A percentile compares a stretch with the other conserved stretches of the same genome.
Evolutionary conservation across 92 coral and sea anemone species (phyloP).

Genomic region (Pocillopora meandrina): DNA sequence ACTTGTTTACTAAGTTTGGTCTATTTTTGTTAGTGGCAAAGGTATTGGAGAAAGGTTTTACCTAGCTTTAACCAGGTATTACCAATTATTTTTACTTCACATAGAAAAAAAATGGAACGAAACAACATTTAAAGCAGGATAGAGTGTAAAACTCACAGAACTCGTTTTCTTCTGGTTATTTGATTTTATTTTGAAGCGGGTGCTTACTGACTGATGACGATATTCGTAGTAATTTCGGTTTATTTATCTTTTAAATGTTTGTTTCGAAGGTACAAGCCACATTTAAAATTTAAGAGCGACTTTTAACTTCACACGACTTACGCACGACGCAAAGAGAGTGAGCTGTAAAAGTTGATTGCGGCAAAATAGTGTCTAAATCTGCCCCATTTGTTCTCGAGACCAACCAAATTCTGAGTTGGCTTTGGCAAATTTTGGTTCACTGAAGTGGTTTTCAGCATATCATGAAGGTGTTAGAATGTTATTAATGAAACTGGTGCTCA

Average conservation of each 20-base stretch:
- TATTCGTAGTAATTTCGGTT: background rate
- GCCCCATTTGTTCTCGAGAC: no score
- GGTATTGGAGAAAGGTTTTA: background rate
- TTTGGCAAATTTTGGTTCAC: no score
- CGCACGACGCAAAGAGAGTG: no score
- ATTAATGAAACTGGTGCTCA: no score
- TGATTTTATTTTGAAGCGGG: conserved; percentile 9
- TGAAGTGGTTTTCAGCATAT: no score
- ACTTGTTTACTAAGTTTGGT: conserved; percentile 45
- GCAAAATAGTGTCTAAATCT: no score
- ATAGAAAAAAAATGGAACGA: background rate
- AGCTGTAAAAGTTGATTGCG: no score
- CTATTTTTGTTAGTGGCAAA: conserved; percentile 61
- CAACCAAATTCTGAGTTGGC: no score
- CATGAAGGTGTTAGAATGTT: no score
- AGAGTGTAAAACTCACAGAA: background rate
- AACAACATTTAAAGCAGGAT: background rate
- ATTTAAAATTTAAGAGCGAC: no score
- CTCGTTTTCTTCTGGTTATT: background rate
- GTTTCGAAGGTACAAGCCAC: background rate
- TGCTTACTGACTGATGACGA: background rate
- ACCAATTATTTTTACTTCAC: conserved; percentile 32
- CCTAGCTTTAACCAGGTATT: background rate
- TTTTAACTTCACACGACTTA: no score
- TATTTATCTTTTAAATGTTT: background rate